phyloP scores from a whole-genome alignment of 1,140 invertebrate species.

The Rhynchophorus ferrugineus region DNA sequence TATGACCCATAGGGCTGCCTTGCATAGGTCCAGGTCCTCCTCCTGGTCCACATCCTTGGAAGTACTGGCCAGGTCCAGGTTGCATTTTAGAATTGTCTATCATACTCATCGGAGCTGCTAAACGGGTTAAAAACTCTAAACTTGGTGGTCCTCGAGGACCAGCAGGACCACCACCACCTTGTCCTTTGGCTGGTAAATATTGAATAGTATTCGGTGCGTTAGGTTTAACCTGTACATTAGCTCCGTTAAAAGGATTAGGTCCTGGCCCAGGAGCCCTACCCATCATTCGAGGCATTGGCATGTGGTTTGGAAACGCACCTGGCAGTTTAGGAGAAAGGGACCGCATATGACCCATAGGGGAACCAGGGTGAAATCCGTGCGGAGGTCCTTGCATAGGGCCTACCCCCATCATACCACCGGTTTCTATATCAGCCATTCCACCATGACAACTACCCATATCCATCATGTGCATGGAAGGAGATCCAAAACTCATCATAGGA shows the following conservation, averaged over 20 bases:
- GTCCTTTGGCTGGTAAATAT: constrained; percentile 87
- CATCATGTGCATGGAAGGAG: constrained; percentile 52
- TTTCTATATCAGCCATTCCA: constrained; percentile 39
- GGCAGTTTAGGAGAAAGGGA: constrained; percentile 43
- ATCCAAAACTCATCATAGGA: constrained; percentile 52
- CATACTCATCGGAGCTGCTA: constrained; percentile 66
- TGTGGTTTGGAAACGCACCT: constrained; percentile 41
- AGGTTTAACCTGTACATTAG: constrained; percentile 88
- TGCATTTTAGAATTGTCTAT: constrained; percentile 63
- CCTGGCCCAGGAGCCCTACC: constrained; percentile 49
- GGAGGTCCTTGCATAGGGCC: constrained; percentile 38
- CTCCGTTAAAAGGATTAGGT: constrained; percentile 66
- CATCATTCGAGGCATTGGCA: constrained; percentile 44
- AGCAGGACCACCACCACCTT: constrained; percentile 52
- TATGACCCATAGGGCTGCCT: constrained; percentile 40
- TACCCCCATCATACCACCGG: constrained; percentile 37
- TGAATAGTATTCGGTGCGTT: constrained; percentile 97
- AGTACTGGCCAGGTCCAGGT: constrained; percentile 67
- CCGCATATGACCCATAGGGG: constrained; percentile 40
- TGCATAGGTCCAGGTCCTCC: constrained; percentile 44
- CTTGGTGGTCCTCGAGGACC: constrained; percentile 74
- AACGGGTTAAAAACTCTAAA: constrained; percentile 85
- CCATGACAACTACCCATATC: constrained; percentile 39
- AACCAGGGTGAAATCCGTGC: constrained; percentile 40
- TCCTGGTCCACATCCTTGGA: constrained; percentile 49